Evolutionary conservation across 2,888 invertebrate species (phyloP), one percentile per base, ranked within the genome.

Genomic region (Melieria picta): DNA sequence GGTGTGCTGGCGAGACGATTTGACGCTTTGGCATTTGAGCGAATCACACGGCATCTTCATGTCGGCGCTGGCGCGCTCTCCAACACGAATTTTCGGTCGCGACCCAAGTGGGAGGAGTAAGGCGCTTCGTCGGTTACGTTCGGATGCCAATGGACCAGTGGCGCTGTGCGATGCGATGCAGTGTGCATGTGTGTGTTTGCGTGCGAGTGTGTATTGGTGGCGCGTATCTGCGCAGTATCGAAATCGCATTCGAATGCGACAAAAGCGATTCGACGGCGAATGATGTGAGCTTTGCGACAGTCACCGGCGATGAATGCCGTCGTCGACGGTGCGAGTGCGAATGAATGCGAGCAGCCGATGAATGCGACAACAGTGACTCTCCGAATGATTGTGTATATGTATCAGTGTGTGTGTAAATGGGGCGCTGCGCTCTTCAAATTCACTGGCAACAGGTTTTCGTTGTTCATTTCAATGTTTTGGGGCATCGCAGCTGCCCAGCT

Each of bases 191-290:
- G 71, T 70, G 64, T 45, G 52, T 69, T 63, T 65, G 72, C 69
- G 65, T 42, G 73, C 69, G 67, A 48, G 73, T 65, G 61, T 75
- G 66, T 69, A 57, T 75, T 61, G 77, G 70, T 7, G 30, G 48
- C 75, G 48, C 75, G 79, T 83, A 78, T 78, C 82, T 82, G 82
- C 83, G 82, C 81, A 82, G 74, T 82, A 82, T 76, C 78, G 78
- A 69, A 63, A 82, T 75, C 77, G 77, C 60, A 66, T 74, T 63
- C 48, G 58, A 60, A 55, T 65, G 58, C 16, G 58, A 45, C 64
- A 4, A 65, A 43, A 48, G 42, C 61, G 10, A 62, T 60, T 72
- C 7, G 42, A 47, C 72, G 74, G 76, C 81, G 81, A 82, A 81
- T 81, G 76, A 76, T 80, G 78, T 77, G 52, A 79, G 79, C 71